These are phyloP conservation scores for Corythornis madagascariensis DNA, from an alignment of 2,113 vertebrate species.

Conservation along the genomic window DNA sequence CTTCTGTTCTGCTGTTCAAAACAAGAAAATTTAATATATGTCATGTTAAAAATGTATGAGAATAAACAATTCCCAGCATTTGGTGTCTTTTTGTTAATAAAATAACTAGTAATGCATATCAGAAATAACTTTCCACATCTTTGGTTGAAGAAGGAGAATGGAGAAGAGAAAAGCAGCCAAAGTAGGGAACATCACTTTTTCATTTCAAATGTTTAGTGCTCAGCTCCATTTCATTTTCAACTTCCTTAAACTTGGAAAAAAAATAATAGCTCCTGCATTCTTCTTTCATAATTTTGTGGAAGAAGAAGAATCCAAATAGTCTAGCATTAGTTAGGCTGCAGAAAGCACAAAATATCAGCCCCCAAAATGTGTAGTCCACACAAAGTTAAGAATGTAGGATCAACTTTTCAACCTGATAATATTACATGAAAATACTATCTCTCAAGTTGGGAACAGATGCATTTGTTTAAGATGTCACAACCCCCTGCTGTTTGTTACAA, in stretches of 20 bases:
- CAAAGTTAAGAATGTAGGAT: background rate
- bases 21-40: constrained; percentile 38
- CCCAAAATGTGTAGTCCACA: background rate
- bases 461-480: constrained; percentile 21
- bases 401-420: background rate
- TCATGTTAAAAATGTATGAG: constrained; percentile 19
- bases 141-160: background rate
- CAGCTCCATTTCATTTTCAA: background rate
- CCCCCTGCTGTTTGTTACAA: background rate
- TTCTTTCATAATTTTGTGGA: background rate
- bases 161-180: background rate
- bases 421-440: background rate
- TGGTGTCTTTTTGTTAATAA: background rate
- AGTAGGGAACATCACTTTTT: background rate
- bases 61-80: constrained; percentile 19
- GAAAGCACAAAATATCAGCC: background rate
- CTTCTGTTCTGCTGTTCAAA: background rate
- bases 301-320: background rate
- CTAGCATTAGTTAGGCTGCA: background rate
- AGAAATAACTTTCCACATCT: background rate
- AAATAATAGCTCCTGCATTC: background rate
- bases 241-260: background rate
- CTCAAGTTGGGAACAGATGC: constrained; percentile 5
- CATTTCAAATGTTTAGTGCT: background rate
- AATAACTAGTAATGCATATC: background rate